phyloP scores from a whole-genome alignment of 1,140 invertebrate species.

The Stegodyphus dumicola region DNA sequence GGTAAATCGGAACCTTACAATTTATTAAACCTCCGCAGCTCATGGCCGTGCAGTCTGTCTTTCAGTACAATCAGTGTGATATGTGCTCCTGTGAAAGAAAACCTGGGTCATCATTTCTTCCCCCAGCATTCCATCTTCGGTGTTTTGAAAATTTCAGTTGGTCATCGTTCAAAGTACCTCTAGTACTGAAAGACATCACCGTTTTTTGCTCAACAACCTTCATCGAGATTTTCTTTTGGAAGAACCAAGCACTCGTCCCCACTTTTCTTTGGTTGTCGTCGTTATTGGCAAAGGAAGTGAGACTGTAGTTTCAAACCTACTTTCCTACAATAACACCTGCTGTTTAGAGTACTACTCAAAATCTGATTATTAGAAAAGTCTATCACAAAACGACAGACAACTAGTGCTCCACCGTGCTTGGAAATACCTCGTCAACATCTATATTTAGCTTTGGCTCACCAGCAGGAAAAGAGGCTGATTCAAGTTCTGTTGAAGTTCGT shows the following conservation, averaged over 20 bases:
- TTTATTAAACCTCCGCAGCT: constrained; percentile 76
- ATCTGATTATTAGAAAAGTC: background rate
- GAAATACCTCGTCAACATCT: background rate
- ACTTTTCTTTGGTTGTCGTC: constrained; percentile 56
- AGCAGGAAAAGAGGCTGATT: constrained; percentile 21
- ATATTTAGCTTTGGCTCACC: constrained; percentile 62
- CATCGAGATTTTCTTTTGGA: constrained; percentile 47
- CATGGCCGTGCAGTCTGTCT: constrained; percentile 84
- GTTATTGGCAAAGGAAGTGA: constrained; percentile 18
- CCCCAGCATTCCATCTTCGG: background rate
- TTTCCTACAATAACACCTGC: background rate
- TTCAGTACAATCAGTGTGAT: constrained; percentile 62
- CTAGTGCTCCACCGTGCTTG: background rate
- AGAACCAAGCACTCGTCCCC: constrained; percentile 17
- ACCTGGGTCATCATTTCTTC: constrained; percentile 43
- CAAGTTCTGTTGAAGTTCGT: constrained; percentile 65
- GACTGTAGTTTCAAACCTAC: constrained; percentile 15
- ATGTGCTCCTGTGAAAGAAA: constrained; percentile 75
- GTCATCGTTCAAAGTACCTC: background rate
- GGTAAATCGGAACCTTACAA: constrained; percentile 64
- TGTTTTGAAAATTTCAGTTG: background rate
- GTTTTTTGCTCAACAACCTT: constrained; percentile 7
- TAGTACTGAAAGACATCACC: no score
- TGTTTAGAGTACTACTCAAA: constrained; percentile 29
- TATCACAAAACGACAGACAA: background rate